phyloP scores from a whole-genome alignment of 2,888 invertebrate genomes.

The Drosophila aldrichi region DNA sequence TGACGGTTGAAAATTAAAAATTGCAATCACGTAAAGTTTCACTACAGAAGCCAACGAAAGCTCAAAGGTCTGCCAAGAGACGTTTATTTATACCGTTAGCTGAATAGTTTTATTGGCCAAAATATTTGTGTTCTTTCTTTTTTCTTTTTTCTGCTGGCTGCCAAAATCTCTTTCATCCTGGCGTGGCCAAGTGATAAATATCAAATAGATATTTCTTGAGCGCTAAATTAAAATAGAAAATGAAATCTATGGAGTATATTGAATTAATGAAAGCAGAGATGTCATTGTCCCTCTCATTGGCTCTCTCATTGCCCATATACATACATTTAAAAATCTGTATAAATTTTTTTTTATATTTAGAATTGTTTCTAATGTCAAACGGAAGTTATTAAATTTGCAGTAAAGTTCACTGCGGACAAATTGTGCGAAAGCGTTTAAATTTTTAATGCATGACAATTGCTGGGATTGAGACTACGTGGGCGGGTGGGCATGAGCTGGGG shows the following conservation, averaged over 20 bases:
- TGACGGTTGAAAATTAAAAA: conserved; percentile 62
- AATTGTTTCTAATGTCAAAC: not conserved
- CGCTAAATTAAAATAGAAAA: not conserved
- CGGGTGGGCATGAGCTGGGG: not conserved
- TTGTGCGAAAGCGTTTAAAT: conserved; percentile 28
- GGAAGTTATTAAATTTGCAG: conserved; percentile 28
- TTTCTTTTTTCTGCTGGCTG: not conserved
- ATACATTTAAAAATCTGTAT: no score
- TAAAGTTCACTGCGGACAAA: not conserved
- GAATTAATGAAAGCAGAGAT: not conserved
- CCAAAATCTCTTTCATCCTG: conserved; percentile 28
- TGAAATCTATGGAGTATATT: not conserved
- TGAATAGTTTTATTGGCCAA: conserved; percentile 38
- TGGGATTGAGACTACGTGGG: conserved; percentile 16
- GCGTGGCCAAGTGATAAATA: conserved; percentile 37
- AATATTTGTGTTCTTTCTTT: conserved; percentile 8
- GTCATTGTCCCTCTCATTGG: no score
- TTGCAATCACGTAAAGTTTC: conserved; percentile 70
- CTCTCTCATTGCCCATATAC: no score
- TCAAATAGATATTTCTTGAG: not conserved
- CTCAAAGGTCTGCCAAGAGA: conserved; percentile 62
- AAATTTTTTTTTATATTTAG: not conserved
- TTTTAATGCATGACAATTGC: conserved; percentile 40
- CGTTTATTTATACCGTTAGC: conserved; percentile 69
- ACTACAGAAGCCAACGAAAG: conserved; percentile 18